Conservation (phyloP, 2,113 vertebrate species). For the Sinocyclocheilus rhinocerous region DNA sequence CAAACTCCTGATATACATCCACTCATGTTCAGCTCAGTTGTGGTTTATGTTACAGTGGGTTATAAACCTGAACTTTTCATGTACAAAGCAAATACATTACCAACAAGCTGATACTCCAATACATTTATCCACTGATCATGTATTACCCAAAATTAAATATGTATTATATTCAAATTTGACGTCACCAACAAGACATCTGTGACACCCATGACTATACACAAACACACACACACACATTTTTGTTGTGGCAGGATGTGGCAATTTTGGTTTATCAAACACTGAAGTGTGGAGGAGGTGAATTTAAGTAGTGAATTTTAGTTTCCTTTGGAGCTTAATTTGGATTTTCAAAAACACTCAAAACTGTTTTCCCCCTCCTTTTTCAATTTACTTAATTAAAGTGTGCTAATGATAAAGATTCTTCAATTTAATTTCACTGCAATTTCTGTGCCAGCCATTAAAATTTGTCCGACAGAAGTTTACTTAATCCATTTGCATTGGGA, state of each 20-base stretch:
- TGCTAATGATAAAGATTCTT: not conserved
- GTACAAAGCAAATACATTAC: not conserved
- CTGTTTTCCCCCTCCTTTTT: not conserved
- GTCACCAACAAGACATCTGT: not conserved
- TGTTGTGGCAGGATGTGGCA: not conserved
- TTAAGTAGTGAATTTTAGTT: conserved; percentile 5
- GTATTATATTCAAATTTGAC: not conserved
- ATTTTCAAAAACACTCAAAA: not conserved
- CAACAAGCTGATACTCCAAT: not conserved
- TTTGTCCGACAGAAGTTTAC: not conserved
- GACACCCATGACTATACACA: not conserved
- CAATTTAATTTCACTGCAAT: not conserved
- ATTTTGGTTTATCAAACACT: not conserved
- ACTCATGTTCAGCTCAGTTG: not conserved
- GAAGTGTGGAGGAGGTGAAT: not conserved
- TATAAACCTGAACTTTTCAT: not conserved
- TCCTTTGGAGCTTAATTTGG: not conserved
- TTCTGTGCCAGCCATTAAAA: not conserved
- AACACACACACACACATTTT: not conserved
- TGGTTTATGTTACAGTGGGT: not conserved
- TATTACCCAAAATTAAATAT: not conserved
- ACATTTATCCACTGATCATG: not conserved
- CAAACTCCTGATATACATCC: not conserved
- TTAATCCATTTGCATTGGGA: not conserved
- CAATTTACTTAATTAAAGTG: not conserved